Evolutionary conservation across 1,140 invertebrate species (phyloP).

Genomic region (Adoxophyes honmai): DNA sequence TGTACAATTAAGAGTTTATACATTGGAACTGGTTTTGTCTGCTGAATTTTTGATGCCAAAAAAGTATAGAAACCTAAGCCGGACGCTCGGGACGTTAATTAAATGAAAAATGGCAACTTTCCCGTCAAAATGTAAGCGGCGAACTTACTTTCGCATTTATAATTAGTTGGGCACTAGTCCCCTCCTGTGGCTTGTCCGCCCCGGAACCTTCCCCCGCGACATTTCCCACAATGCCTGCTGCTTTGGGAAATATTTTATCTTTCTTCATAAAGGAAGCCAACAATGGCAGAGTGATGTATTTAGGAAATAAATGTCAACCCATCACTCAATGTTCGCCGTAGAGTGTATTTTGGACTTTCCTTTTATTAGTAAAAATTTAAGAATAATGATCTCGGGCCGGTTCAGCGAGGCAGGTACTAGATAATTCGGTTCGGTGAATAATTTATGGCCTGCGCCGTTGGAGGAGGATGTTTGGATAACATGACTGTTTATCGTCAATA

Average conservation of each 20-base stretch:
- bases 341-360: conserved; percentile 32
- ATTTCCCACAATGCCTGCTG: conserved; percentile 56
- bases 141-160: conserved; percentile 13
- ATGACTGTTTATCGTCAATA: too few species aligned
- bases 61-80: too few species aligned
- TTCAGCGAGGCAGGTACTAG: neutral
- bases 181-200: conserved; percentile 16
- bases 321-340: conserved; percentile 47
- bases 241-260: conserved; percentile 68
- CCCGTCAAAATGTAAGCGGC: too few species aligned
- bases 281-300: conserved; percentile 61
- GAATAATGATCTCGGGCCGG: conserved; percentile 18
- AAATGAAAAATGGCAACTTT: too few species aligned
- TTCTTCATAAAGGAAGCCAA: conserved; percentile 66
- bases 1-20: too few species aligned
- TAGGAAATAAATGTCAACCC: conserved; percentile 66
- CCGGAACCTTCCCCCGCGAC: conserved; percentile 38
- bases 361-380: conserved; percentile 25
- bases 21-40: too few species aligned
- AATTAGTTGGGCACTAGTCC: neutral
- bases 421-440: too few species aligned
- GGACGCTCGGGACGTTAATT: too few species aligned
- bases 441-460: too few species aligned
- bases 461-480: too few species aligned
- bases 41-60: too few species aligned